Evolutionary conservation across 2,113 vertebrate species (phyloP), one percentile per base, ranked within the genome.

Genomic region (Megaceryle torquata): DNA sequence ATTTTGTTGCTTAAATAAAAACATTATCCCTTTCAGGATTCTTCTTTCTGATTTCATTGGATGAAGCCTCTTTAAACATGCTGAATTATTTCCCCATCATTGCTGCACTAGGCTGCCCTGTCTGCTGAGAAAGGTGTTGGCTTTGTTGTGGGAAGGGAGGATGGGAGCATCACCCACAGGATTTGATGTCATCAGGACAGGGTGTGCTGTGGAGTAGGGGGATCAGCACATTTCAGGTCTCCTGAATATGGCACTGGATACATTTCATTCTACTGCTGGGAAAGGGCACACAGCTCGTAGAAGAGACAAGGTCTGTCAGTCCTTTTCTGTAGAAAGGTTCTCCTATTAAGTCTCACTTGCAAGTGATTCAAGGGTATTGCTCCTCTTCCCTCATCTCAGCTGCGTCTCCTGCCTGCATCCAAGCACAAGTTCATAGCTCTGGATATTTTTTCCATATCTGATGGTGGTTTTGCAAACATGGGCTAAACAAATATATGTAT

Each of bases 131-230:
- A 83, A 95, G 53, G 41, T 86, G 44, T 26, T 25, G 10, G 16
- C 28, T 93, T 39, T 86, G 21, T 69, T 75, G 69, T 46, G 61
- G 54, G 26, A 35, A 61, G 43, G 43, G 24, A 71, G 22, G 19
- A 63, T 0, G 0, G 43, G 48, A 76, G n/a, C 26, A n/a, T 51
- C 7, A 1, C 15, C 16, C 1, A 0, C 26, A 25, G 86, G 68
- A 64, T 59, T 69, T 9, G 25, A 39, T 86, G 51, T 56, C 56
- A 71, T 43, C 0, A 1, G 43, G 35, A 71, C 1, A 3, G 33
- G 44, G 21, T 0, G 0, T 50, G 15, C 22, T 0, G 5, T 8
- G 17, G n/a, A 25, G 31, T 51, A 22, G 20, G 28, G 61, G 14
- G 17, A 84, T 44, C 1, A 0, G 12, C 41, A n/a, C 0, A 0